phyloP scores from a whole-genome alignment of 2,113 vertebrate species.

The Prochilodus magdalenae region DNA sequence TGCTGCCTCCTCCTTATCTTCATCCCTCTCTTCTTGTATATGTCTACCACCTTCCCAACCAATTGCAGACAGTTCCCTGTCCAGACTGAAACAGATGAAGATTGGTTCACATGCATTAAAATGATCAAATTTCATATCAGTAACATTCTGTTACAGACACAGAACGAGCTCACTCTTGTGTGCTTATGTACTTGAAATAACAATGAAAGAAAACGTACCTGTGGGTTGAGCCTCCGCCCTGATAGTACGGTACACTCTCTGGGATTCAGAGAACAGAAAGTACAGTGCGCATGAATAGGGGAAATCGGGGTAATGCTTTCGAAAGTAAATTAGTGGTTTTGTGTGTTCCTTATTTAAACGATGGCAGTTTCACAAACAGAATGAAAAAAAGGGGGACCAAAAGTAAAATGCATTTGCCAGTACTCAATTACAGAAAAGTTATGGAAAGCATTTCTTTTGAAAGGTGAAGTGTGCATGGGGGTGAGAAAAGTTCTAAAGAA shows the following conservation, averaged over 20 bases:
- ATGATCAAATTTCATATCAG: background rate
- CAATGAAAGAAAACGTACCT: slow-evolving; percentile 43
- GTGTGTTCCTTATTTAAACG: background rate
- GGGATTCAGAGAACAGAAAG: slow-evolving; percentile 19
- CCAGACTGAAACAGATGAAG: slow-evolving; percentile 50
- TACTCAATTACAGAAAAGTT: background rate
- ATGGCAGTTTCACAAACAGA: background rate
- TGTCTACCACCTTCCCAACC: slow-evolving; percentile 53
- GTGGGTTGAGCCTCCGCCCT: slow-evolving; percentile 46
- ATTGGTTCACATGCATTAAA: background rate
- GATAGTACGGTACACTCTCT: slow-evolving; percentile 43
- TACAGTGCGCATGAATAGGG: background rate
- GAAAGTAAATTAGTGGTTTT: background rate
- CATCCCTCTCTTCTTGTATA: slow-evolving; percentile 15
- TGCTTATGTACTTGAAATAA: background rate
- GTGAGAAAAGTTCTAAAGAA: background rate
- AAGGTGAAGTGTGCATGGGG: background rate
- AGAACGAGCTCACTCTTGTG: background rate
- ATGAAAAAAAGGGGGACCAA: background rate
- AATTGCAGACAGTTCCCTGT: slow-evolving; percentile 25
- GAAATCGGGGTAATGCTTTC: background rate
- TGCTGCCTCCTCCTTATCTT: slow-evolving; percentile 53
- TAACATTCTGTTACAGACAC: background rate
- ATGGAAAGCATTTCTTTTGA: background rate
- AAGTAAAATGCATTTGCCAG: background rate